Conservation (phyloP, 2,113 vertebrate species). For the Egretta garzetta region DNA sequence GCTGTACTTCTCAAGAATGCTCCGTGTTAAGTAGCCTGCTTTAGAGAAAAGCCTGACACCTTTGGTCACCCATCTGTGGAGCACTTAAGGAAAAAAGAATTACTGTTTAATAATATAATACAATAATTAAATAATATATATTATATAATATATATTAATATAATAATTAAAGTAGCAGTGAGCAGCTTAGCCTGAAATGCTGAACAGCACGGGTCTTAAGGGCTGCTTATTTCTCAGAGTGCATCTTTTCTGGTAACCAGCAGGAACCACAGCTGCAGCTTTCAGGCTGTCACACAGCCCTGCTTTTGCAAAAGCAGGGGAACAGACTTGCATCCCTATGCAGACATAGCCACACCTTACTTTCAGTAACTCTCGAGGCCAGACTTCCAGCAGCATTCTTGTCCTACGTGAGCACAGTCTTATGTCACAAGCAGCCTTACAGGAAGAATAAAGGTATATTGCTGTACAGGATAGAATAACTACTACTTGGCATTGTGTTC, state of each 20-base stretch:
- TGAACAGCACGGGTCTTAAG: neutral
- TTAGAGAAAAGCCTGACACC: neutral
- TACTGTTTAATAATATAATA: no score
- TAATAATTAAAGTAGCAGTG: no score
- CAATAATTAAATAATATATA: no score
- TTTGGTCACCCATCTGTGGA: neutral
- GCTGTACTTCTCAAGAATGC: neutral
- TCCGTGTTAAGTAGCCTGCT: neutral
- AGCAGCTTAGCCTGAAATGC: neutral
- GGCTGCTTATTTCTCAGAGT: neutral
- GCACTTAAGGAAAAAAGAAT: neutral
- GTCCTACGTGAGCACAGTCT: neutral
- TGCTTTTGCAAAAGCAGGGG: neutral
- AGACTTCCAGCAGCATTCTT: neutral
- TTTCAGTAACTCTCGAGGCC: fast-evolving
- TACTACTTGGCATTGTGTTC: neutral
- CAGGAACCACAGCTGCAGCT: neutral
- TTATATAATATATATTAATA: no score
- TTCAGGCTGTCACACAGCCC: neutral
- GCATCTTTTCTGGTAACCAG: neutral
- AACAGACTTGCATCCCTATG: neutral
- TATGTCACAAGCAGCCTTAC: neutral
- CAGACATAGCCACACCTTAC: no score
- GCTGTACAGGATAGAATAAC: neutral
- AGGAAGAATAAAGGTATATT: neutral